Evolutionary conservation across 2,888 invertebrate genomes (phyloP).

Genomic region (Apeira syringaria): DNA sequence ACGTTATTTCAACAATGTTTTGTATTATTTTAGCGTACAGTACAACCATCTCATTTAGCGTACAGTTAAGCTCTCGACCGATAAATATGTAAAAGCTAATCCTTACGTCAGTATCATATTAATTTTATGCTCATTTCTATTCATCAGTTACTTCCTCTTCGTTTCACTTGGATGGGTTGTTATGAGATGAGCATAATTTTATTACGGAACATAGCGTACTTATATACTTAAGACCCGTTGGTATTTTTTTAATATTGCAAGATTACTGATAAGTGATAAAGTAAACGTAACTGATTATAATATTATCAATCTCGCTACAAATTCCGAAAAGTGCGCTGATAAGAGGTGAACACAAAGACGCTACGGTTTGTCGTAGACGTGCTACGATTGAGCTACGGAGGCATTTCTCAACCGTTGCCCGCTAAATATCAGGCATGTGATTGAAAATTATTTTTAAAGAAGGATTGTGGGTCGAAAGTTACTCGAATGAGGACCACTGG

Average conservation of each 20-base stretch:
- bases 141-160: slow-evolving; percentile 15
- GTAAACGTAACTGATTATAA: slow-evolving; percentile 8
- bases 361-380: slow-evolving; percentile 65
- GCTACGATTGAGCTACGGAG: slow-evolving; percentile 67
- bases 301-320: slow-evolving; percentile 12
- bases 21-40: no score
- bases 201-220: background rate
- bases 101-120: no score
- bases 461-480: no score
- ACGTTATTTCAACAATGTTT: no score
- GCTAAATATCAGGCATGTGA: no score
- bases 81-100: background rate
- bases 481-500: no score
- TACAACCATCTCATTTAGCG: no score
- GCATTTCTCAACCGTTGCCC: slow-evolving; percentile 1
- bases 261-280: slow-evolving; percentile 19
- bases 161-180: slow-evolving; percentile 48
- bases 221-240: slow-evolving; percentile 36
- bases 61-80: no score
- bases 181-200: slow-evolving; percentile 45
- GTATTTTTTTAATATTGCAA: slow-evolving; percentile 18
- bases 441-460: no score
- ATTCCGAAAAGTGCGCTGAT: slow-evolving; percentile 8
- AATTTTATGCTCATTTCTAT: no score
- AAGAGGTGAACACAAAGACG: slow-evolving; percentile 19